These are phyloP conservation scores for Mycetomoellerius zeteki DNA, from an alignment of 1,140 invertebrate species.

Conservation along the genomic window DNA sequence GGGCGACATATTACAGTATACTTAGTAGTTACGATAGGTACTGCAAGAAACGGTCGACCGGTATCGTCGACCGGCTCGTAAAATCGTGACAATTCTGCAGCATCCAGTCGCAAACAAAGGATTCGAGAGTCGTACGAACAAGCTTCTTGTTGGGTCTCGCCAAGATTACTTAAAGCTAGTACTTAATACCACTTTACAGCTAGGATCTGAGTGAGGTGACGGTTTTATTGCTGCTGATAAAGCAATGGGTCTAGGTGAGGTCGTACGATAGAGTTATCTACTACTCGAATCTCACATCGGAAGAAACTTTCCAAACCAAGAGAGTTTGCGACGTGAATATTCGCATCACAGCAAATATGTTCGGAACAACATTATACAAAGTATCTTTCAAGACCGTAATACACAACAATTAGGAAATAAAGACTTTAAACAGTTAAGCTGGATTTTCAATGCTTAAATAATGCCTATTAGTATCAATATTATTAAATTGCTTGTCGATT, in stretches of 20 bases:
- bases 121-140: conserved; percentile 8
- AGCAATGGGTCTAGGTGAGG: conserved; percentile 46
- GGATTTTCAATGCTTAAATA: no score
- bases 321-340: not conserved
- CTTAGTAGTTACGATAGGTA: not conserved
- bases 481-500: no score
- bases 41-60: not conserved
- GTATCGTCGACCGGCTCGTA: conserved; percentile 43
- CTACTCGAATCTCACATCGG: not conserved
- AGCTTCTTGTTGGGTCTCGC: conserved; percentile 16
- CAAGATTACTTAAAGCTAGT: conserved; percentile 6
- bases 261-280: conserved; percentile 29
- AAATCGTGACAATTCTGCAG: conserved; percentile 36
- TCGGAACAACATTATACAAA: no score
- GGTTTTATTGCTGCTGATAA: conserved; percentile 49
- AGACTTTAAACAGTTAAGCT: no score
- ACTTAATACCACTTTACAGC: conserved; percentile 45
- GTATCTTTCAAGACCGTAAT: no score
- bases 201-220: conserved; percentile 20
- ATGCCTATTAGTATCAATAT: no score
- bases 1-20: conserved; percentile 22
- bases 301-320: not conserved
- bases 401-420: no score
- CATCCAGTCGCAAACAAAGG: conserved; percentile 37
- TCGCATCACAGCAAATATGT: not conserved